These are phyloP conservation scores for Enchytraeus crypticus DNA, from an alignment of 2,888 invertebrate genomes.

Conservation along the genomic window DNA sequence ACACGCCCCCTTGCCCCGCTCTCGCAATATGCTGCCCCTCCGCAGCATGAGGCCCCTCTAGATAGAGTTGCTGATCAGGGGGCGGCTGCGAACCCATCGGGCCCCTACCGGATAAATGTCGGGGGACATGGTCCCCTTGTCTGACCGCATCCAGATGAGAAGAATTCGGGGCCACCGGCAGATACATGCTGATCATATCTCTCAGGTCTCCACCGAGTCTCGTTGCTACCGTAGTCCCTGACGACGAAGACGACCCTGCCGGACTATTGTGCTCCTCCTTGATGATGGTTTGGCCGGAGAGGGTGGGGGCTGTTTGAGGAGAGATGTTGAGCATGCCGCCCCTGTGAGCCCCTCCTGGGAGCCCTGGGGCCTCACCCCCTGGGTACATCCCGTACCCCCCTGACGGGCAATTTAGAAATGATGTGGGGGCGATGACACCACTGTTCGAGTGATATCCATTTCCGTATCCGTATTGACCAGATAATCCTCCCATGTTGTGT, in stretches of 20 bases:
- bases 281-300: too few species aligned
- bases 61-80: too few species aligned
- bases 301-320: background rate
- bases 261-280: slow-evolving; percentile 4
- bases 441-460: slow-evolving; percentile 46
- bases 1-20: too few species aligned
- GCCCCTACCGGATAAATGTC: too few species aligned
- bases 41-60: too few species aligned
- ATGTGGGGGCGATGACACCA: slow-evolving; percentile 43
- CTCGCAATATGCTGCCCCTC: too few species aligned
- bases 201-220: slow-evolving; percentile 60
- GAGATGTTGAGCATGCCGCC: slow-evolving; percentile 1
- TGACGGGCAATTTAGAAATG: slow-evolving; percentile 67
- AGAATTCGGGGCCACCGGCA: too few species aligned
- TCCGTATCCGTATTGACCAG: slow-evolving; percentile 66
- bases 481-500: slow-evolving; percentile 34
- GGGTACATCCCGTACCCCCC: slow-evolving; percentile 50
- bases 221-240: too few species aligned
- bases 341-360: background rate
- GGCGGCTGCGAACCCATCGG: too few species aligned
- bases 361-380: slow-evolving; percentile 37
- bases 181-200: slow-evolving; percentile 70
- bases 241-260: slow-evolving; percentile 3
- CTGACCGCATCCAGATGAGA: too few species aligned
- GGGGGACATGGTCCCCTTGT: too few species aligned